Conservation (phyloP, 1,140 invertebrate species). For the Hormaphis cornu region DNA sequence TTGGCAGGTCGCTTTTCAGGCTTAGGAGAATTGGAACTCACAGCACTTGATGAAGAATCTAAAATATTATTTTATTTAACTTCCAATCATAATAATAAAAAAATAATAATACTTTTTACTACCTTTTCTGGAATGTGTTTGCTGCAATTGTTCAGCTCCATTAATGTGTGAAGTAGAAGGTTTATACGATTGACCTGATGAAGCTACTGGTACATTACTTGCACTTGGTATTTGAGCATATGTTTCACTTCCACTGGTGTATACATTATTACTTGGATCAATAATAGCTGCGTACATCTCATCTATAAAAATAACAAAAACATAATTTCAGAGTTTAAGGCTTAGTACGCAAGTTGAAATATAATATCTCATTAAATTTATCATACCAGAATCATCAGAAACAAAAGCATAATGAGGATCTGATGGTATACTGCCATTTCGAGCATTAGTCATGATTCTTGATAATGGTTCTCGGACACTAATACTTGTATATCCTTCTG, state of each 20-base stretch:
- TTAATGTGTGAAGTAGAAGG: conserved; percentile 16
- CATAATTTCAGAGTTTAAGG: not conserved
- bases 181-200: conserved; percentile 48
- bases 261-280: conserved; percentile 60
- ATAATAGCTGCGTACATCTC: conserved; percentile 85
- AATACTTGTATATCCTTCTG: conserved; percentile 82
- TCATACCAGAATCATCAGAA: conserved; percentile 69
- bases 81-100: not conserved
- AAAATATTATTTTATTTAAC: conserved; percentile 22
- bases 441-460: conserved; percentile 50
- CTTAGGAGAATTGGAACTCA: conserved; percentile 68
- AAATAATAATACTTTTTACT: not conserved
- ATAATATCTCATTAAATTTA: not conserved
- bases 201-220: conserved; percentile 44
- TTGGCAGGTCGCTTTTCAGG: conserved; percentile 79
- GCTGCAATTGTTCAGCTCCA: not conserved
- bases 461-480: conserved; percentile 77
- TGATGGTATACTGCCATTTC: conserved; percentile 40
- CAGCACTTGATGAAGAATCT: conserved; percentile 66
- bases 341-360: conserved; percentile 34
- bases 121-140: conserved; percentile 10
- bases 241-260: conserved; percentile 73
- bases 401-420: conserved; percentile 73
- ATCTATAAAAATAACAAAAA: conserved; percentile 46
- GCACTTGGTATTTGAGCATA: conserved; percentile 65